These are phyloP conservation scores for Scomberomorus guttatus DNA, from an alignment of 2,797 vertebrate genomes.

Conservation along the genomic window DNA sequence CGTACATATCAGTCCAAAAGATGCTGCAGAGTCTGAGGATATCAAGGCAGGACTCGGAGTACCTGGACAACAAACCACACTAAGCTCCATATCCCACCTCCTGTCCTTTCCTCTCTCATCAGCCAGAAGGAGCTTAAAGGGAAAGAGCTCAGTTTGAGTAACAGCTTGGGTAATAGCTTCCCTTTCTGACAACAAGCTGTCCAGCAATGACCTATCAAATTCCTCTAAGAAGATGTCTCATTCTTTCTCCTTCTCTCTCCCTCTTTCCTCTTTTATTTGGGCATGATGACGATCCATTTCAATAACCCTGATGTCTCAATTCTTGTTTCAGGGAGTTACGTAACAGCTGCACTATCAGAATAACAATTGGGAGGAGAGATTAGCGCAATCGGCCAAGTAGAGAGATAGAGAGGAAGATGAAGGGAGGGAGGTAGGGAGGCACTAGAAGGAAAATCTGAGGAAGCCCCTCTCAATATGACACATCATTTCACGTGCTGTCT, in stretches of 20 bases:
- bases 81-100: conserved; percentile 53
- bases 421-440: conserved; percentile 40
- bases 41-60: conserved; percentile 51
- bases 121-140: conserved; percentile 69
- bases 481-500: conserved; percentile 67
- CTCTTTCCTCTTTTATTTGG: conserved; percentile 52
- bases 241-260: conserved; percentile 22
- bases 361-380: conserved; percentile 82
- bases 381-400: conserved; percentile 73
- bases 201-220: conserved; percentile 57
- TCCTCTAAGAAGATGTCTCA: conserved; percentile 44
- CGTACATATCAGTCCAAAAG: conserved; percentile 20
- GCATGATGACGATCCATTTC: conserved; percentile 69
- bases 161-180: conserved; percentile 49
- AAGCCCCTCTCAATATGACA: conserved; percentile 77
- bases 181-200: conserved; percentile 52
- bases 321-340: conserved; percentile 73
- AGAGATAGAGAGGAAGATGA: conserved; percentile 50
- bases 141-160: conserved; percentile 56
- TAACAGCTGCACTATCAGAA: conserved; percentile 81
- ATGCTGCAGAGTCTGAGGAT: conserved; percentile 55
- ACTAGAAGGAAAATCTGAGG: conserved; percentile 62
- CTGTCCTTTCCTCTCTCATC: conserved; percentile 60
- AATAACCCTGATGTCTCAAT: conserved; percentile 77
- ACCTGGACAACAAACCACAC: conserved; percentile 68